Conservation (phyloP, 2,113 vertebrate species). For the Melanostigma gelatinosum region DNA sequence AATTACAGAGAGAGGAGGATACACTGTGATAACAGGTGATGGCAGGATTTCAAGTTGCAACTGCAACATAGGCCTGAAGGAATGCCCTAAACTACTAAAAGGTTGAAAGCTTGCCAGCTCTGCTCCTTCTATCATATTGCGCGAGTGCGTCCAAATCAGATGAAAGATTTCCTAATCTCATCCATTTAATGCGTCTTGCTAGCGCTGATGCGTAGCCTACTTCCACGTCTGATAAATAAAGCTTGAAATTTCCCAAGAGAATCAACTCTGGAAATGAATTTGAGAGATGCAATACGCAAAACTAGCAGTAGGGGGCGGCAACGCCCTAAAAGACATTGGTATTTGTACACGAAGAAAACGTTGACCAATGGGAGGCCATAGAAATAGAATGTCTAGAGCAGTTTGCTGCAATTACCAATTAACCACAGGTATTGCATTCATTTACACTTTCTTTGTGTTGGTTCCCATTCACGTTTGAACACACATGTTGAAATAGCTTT, state of each 20-base stretch:
- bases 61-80: neutral
- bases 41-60: neutral
- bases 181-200: neutral
- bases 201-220: too few species aligned
- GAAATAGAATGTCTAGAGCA: constrained; percentile 50
- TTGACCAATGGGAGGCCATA: neutral
- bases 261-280: neutral
- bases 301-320: constrained; percentile 27
- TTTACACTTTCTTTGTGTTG: neutral
- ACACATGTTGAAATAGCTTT: neutral
- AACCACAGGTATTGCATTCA: neutral
- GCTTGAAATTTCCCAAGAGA: neutral
- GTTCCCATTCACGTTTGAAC: neutral
- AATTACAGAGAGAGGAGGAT: constrained; percentile 6
- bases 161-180: constrained; percentile 16
- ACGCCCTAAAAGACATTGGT: neutral
- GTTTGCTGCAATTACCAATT: neutral
- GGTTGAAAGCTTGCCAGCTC: neutral
- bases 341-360: constrained; percentile 43
- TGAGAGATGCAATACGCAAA: neutral
- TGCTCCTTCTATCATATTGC: neutral
- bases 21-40: neutral
- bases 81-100: neutral
- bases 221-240: constrained; percentile 18
- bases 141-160: neutral